Percentiles rank a stretch among this genome's conserved stretches.
Evolutionary conservation across 2,888 invertebrate species (phyloP).

Genomic region (Agrochola litura): DNA sequence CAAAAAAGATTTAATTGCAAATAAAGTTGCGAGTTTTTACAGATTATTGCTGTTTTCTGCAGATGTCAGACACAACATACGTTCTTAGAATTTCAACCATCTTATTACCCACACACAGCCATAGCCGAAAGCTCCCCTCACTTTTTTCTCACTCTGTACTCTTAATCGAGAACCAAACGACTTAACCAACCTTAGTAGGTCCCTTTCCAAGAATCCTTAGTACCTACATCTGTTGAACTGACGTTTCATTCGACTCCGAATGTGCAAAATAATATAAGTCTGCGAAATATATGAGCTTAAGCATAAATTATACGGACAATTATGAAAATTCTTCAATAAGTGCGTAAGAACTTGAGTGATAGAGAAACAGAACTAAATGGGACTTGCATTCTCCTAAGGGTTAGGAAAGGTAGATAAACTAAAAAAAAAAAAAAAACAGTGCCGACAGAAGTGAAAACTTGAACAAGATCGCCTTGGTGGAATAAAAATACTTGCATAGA

Average conservation of each 20-base stretch:
- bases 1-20: too few species aligned
- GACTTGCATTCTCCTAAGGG: neutral
- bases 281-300: slow-evolving; percentile 42
- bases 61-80: too few species aligned
- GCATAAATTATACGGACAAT: slow-evolving; percentile 54
- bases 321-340: slow-evolving; percentile 48
- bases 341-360: neutral
- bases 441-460: too few species aligned
- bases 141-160: neutral
- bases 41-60: too few species aligned
- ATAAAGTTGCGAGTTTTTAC: too few species aligned
- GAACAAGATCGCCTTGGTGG: too few species aligned
- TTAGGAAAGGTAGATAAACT: too few species aligned
- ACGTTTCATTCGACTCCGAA: slow-evolving; percentile 58
- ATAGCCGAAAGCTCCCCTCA: neutral
- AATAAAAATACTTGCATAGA: too few species aligned
- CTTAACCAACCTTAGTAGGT: slow-evolving; percentile 28
- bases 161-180: slow-evolving; percentile 11
- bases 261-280: slow-evolving; percentile 59
- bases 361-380: neutral
- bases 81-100: too few species aligned
- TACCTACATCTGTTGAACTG: slow-evolving; percentile 49
- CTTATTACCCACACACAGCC: too few species aligned
- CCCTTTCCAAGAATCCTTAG: slow-evolving; percentile 50
- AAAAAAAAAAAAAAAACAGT: too few species aligned